Evolutionary conservation across 2,113 vertebrate genomes (phyloP).

Genomic region (Clarias macrocephalus): DNA sequence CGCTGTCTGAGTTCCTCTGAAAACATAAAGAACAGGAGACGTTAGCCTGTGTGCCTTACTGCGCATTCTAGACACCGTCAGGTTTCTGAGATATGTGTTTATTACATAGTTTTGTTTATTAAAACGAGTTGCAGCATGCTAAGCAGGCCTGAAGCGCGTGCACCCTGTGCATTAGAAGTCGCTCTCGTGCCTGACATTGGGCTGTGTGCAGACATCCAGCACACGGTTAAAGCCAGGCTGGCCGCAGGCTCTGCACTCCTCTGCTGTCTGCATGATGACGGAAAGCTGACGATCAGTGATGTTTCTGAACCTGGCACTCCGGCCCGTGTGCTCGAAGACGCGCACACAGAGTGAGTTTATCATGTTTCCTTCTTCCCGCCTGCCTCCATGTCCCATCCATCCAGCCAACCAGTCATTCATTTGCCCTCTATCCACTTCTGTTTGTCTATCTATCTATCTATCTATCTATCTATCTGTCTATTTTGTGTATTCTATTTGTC

Average conservation of each 20-base stretch:
- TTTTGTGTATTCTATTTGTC: background rate
- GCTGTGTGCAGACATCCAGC: conserved; percentile 38
- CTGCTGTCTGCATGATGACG: conserved; percentile 56
- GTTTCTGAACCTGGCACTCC: conserved; percentile 54
- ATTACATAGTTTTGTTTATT: background rate
- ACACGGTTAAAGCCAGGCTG: conserved; percentile 53
- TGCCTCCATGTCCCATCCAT: too few species aligned
- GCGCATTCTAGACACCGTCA: background rate
- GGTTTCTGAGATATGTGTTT: background rate
- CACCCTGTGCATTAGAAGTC: conserved; percentile 60
- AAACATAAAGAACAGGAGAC: background rate
- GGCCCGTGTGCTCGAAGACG: conserved; percentile 45
- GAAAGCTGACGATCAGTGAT: conserved; percentile 60
- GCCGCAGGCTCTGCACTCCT: conserved; percentile 60
- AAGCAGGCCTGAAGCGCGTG: conserved; percentile 33
- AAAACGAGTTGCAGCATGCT: conserved; percentile 43
- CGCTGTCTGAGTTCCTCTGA: background rate
- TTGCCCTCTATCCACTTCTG: too few species aligned
- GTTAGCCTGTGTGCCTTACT: too few species aligned
- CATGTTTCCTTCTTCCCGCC: background rate
- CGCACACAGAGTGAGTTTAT: conserved; percentile 66
- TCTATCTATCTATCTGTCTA: background rate
- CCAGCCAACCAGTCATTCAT: too few species aligned
- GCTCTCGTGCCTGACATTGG: conserved; percentile 59
- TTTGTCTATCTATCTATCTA: background rate